Conservation (phyloP, 2,797 vertebrate species). For the Helostoma temminkii region DNA sequence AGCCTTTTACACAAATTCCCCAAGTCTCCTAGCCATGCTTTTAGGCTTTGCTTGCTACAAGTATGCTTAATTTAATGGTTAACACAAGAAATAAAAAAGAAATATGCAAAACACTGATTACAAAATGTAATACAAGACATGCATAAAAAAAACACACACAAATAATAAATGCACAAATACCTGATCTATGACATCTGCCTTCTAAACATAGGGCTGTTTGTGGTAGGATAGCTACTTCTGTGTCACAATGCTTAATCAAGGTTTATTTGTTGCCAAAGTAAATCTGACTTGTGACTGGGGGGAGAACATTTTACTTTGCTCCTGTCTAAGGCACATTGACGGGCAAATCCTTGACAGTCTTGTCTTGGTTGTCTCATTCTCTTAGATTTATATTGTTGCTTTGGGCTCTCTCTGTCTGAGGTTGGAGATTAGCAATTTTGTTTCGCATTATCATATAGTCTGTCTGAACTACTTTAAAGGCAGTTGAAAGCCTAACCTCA, state of each 20-base stretch:
- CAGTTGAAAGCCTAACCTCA: slow-evolving; percentile 10
- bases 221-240: slow-evolving; percentile 8
- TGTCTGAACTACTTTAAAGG: slow-evolving; percentile 31
- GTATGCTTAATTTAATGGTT: no score
- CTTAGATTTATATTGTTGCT: slow-evolving; percentile 40
- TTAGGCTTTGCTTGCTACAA: no score
- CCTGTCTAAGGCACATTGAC: slow-evolving; percentile 25
- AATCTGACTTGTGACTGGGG: background rate
- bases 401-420: slow-evolving; percentile 33
- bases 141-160: no score
- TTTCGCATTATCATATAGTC: slow-evolving; percentile 35
- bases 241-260: slow-evolving; percentile 4
- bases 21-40: no score
- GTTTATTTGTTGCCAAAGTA: slow-evolving; percentile 11
- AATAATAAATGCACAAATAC: no score
- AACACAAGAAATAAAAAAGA: no score
- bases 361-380: slow-evolving; percentile 33
- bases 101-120: no score
- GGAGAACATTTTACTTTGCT: background rate
- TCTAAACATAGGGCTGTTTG: no score
- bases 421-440: slow-evolving; percentile 27
- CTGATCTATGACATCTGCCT: no score
- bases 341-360: slow-evolving; percentile 22
- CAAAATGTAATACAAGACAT: no score
- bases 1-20: no score